A percentile compares a stretch with the other conserved stretches of the same genome.
Evolutionary conservation across 1,140 invertebrate species (phyloP).

Genomic region (Phthorimaea operculella): DNA sequence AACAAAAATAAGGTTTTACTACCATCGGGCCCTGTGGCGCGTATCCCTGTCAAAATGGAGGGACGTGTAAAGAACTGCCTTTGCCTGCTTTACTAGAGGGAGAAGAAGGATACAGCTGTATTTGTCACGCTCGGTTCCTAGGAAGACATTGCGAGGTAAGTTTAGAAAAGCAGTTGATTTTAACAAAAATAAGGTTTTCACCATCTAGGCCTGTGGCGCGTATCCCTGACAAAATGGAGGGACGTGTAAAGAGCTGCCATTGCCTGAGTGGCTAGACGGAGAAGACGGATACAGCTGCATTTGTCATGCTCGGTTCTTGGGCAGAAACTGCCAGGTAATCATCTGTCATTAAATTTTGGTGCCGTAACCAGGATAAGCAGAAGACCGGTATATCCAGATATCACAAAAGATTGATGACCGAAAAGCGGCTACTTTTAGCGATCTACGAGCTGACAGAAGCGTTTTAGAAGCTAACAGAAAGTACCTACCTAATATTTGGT

Average conservation of each 20-base stretch:
- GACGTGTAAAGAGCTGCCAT: slow-evolving; percentile 74
- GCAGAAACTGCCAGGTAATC: slow-evolving; percentile 84
- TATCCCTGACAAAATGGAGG: slow-evolving; percentile 91
- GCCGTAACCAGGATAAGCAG: too few relatives aligned
- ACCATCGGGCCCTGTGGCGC: too few relatives aligned
- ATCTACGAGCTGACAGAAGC: too few relatives aligned
- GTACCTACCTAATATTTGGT: too few relatives aligned
- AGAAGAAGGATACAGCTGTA: slow-evolving; percentile 73
- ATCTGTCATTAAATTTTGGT: too few relatives aligned
- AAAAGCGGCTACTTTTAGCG: too few relatives aligned
- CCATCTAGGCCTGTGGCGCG: slow-evolving; percentile 81
- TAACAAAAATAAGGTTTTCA: too few relatives aligned
- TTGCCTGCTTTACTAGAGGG: slow-evolving; percentile 34
- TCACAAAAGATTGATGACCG: too few relatives aligned
- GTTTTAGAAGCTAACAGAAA: too few relatives aligned
- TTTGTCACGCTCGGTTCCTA: slow-evolving; percentile 81
- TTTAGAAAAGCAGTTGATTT: too few relatives aligned
- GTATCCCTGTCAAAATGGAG: slow-evolving; percentile 88
- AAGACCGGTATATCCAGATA: too few relatives aligned
- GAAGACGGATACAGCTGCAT: slow-evolving; percentile 74
- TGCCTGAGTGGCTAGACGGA: slow-evolving; percentile 34
- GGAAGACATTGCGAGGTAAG: slow-evolving; percentile 82
- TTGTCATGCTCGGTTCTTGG: slow-evolving; percentile 83
- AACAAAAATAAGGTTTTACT: too few relatives aligned
- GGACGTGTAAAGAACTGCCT: slow-evolving; percentile 76